phyloP scores from a whole-genome alignment of 1,140 invertebrate genomes.

The Anthonomus grandis region DNA sequence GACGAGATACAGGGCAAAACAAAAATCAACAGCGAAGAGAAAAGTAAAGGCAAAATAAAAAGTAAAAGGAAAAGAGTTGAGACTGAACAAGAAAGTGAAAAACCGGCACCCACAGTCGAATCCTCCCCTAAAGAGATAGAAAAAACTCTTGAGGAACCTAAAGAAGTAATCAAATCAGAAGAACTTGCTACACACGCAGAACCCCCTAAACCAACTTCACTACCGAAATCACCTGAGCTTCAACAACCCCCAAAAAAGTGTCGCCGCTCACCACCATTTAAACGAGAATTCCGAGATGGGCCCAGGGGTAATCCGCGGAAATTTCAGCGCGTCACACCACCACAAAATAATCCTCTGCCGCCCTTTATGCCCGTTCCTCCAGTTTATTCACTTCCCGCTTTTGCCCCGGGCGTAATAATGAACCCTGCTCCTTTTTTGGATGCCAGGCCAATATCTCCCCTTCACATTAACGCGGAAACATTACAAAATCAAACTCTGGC shows the following conservation, averaged over 20 bases:
- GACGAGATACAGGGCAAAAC: constrained; percentile 43
- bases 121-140: background rate
- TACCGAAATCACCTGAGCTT: background rate
- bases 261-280: background rate
- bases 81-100: background rate
- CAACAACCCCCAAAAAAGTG: background rate
- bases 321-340: background rate
- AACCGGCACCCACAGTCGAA: background rate
- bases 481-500: constrained; percentile 40
- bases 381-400: background rate
- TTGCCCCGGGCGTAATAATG: background rate
- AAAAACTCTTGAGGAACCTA: too few species aligned
- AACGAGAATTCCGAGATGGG: background rate
- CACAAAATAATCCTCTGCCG: background rate
- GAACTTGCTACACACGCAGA: background rate
- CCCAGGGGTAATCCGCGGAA: background rate
- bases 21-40: constrained; percentile 26
- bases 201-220: background rate
- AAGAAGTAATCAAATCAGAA: too few species aligned
- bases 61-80: constrained; percentile 21
- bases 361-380: background rate
- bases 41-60: constrained; percentile 29
- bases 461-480: constrained; percentile 39
- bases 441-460: constrained; percentile 37
- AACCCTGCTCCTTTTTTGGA: background rate